Evolutionary conservation across 2,113 vertebrate genomes (phyloP), one percentile per base, ranked within the genome.

Genomic region (Oryzias javanicus): DNA sequence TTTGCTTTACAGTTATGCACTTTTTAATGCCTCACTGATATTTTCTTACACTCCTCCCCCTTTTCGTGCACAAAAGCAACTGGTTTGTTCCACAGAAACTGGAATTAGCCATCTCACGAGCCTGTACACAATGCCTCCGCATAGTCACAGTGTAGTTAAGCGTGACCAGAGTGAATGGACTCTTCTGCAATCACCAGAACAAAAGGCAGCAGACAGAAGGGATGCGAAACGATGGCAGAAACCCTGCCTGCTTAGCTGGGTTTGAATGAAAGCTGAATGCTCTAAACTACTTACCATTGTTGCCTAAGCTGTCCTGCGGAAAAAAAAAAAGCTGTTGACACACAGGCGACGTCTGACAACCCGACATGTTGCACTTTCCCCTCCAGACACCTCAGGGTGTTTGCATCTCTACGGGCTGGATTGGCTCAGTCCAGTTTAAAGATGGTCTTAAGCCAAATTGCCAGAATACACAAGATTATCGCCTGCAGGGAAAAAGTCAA

Each of bases 91-190:
- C 66, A 72, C 61, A 75, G 68, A 44, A 72, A 53, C 16, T 49
- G 53, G 72, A 83, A 79, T 77, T 72, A 74, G 68, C 65, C 52
- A 41, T 70, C 65, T 80, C 66, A 74, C 71, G 72, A 67, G 51
- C 46, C 44, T 42, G 45, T 55, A 49, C 48, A 66, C 56, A 60
- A 49, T 63, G 71, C 72, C 61, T 56, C 48, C 22, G 47, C 20
- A 61, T 65, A 73, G 74, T 74, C 70, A 68, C 76, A 76, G 82
- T 76, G 68, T 72, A 62, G 77, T 80, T 86, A 78, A 81, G 80
- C 60, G 51, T 84, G 80, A 84, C 79, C 67, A 49, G 51, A 67
- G 67, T 77, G 68, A 78, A 50, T 79, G 65, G 55, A 71, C 72
- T 67, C 50, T 47, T 66, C 49, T 53, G 67, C 76, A 80, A 67